These are phyloP conservation scores for Clupea harengus DNA, from an alignment of 2,113 vertebrate genomes.

Conservation along the genomic window DNA sequence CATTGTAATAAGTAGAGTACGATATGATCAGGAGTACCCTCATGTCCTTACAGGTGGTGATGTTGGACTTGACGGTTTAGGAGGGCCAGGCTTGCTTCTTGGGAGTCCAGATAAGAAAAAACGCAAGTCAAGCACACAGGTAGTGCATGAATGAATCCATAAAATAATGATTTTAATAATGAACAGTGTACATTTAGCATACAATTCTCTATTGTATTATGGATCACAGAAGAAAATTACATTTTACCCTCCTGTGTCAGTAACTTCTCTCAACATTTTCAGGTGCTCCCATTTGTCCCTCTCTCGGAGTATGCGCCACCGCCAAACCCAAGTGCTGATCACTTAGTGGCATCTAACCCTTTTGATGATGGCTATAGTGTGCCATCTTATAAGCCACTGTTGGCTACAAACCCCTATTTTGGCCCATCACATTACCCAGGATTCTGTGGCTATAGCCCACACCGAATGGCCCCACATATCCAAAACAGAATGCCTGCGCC, in stretches of 20 bases:
- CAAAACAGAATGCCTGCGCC: slow-evolving; percentile 72
- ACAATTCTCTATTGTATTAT: neutral
- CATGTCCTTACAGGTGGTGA: slow-evolving; percentile 72
- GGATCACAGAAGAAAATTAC: neutral
- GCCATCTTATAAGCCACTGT: slow-evolving; percentile 73
- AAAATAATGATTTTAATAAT: neutral
- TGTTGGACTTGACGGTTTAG: slow-evolving; percentile 79
- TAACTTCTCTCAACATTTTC: slow-evolving; percentile 31
- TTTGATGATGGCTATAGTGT: slow-evolving; percentile 83
- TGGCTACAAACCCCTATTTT: slow-evolving; percentile 69
- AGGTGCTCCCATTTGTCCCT: slow-evolving; percentile 73
- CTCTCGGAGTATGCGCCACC: slow-evolving; percentile 85
- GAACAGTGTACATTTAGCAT: neutral
- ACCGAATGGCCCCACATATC: slow-evolving; percentile 76
- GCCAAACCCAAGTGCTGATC: slow-evolving; percentile 79
- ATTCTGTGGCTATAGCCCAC: slow-evolving; percentile 72
- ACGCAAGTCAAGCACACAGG: slow-evolving; percentile 77
- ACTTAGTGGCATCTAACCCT: slow-evolving; percentile 83
- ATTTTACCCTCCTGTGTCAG: neutral
- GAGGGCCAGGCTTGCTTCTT: slow-evolving; percentile 74
- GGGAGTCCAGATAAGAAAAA: slow-evolving; percentile 85
- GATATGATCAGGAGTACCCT: neutral
- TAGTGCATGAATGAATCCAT: slow-evolving; percentile 47
- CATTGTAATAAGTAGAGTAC: neutral
- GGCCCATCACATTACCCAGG: slow-evolving; percentile 69